A percentile compares a stretch with the other conserved stretches of the same genome.
These are phyloP conservation scores for Asbolus verrucosus DNA, from an alignment of 1,140 invertebrate species.

Conservation along the genomic window DNA sequence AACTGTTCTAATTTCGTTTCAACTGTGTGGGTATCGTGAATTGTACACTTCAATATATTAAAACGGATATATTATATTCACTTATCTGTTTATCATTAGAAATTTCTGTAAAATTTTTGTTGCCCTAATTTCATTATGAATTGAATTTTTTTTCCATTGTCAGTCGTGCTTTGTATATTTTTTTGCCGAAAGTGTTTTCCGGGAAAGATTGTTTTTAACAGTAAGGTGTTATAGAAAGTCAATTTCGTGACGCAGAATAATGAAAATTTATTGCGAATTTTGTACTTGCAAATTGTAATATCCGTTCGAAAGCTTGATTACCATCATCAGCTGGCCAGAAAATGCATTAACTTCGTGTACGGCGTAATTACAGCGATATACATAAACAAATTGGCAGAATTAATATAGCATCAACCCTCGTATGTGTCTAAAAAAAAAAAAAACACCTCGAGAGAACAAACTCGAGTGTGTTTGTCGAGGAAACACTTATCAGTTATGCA, in stretches of 20 bases:
- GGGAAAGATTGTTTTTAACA: neutral
- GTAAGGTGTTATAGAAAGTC: conserved; percentile 27
- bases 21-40: too few relatives aligned
- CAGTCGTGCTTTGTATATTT: too few relatives aligned
- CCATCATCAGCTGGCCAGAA: neutral
- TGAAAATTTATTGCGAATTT: conserved; percentile 40
- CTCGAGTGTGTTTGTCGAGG: conserved; percentile 22
- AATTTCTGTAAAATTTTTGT: too few relatives aligned
- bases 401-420: neutral
- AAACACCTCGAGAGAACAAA: neutral
- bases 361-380: neutral
- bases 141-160: neutral
- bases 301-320: conserved; percentile 21
- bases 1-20: too few relatives aligned
- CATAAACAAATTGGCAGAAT: conserved; percentile 2
- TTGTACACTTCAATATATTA: too few relatives aligned
- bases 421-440: conserved; percentile 4
- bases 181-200: neutral
- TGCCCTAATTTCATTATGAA: neutral
- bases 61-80: too few relatives aligned
- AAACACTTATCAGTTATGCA: conserved; percentile 35
- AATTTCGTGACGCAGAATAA: conserved; percentile 7
- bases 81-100: too few relatives aligned
- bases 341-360: conserved; percentile 13
- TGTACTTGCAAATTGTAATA: conserved; percentile 38